Conservation (phyloP, 1,140 invertebrate species). For the Zaprionus gabonicus region DNA sequence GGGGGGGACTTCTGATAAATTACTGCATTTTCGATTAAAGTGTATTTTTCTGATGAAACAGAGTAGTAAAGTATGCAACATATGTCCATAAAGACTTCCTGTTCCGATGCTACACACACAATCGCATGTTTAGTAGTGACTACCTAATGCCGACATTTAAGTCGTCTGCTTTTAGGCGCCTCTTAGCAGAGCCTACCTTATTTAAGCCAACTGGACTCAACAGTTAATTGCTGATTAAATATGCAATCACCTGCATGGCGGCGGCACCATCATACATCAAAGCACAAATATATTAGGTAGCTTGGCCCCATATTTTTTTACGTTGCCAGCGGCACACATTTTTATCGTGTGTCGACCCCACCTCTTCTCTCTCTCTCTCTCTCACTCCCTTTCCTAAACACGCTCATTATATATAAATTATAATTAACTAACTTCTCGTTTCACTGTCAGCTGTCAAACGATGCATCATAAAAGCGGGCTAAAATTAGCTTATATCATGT, state of each 20-base stretch:
- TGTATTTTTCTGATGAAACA: no score
- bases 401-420: slow-evolving; percentile 53
- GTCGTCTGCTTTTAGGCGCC: slow-evolving; percentile 31
- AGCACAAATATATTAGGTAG: slow-evolving; percentile 28
- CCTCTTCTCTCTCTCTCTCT: slow-evolving; percentile 2
- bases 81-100: neutral
- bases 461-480: slow-evolving; percentile 19
- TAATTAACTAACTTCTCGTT: slow-evolving; percentile 57
- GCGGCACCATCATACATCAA: slow-evolving; percentile 20
- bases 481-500: slow-evolving; percentile 3
- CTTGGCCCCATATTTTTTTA: neutral
- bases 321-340: slow-evolving; percentile 19
- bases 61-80: neutral
- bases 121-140: neutral
- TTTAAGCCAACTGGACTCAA: slow-evolving; percentile 42
- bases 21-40: no score
- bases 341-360: slow-evolving; percentile 16
- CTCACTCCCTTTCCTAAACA: neutral
- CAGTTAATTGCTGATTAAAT: slow-evolving; percentile 61
- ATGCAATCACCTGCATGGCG: slow-evolving; percentile 49
- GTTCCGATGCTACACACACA: neutral
- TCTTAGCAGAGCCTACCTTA: slow-evolving; percentile 11
- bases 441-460: slow-evolving; percentile 42
- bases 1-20: neutral
- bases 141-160: slow-evolving; percentile 46